Base-by-base conservation (phyloP, 1,140 invertebrate species). In the Propsilocerus akamusi region DNA sequence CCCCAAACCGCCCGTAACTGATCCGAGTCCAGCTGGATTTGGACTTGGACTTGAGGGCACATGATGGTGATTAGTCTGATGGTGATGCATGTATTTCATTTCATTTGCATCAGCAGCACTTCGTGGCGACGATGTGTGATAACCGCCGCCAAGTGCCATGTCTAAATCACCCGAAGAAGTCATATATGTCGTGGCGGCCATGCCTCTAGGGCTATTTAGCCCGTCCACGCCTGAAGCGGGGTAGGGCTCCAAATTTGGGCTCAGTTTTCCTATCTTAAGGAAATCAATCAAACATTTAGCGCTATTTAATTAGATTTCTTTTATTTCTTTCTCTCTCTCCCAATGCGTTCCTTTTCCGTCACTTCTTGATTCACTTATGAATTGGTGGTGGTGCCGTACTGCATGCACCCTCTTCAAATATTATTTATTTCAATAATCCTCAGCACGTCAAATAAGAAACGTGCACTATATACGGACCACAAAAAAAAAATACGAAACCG, bases 31-130 rank as follows among this genome's bases (percentile, higher is more conserved):
- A 0, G 61, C 72, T 65, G 20, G 68, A 65, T 63, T 75, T 65
- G 49, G 80, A 70, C 61, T 75, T 68, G 57, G 60, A 30, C 72
- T 72, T 53, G 76, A 74, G 50, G 78, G 74, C 71, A 79, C 72
- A 61, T 83, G 78, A 60, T 85, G 82, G 55, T 81, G 78, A 54
- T 80, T 74, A 34, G 79, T 76, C 63, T 86, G 83, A 46, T 76
- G 75, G 52, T 78, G 76, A 50, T 86, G 80, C 74, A 88, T 80
- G 68, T 94, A 95, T 69, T 95, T 95, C 86, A 95, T 91, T 66
- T 94, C 90, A 58, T 78, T 80, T 57, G 82, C 81, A 72, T 84
- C 77, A 61, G 82, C 76, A 59, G 77, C 77, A 57, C 79, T 82
- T 57, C 83, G 74, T 63, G 83, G 82, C 69, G 83, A 86, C 51